Percentiles rank a stretch among this genome's conserved stretches.
These are phyloP conservation scores for Venusia cambrica DNA, from an alignment of 2,888 invertebrate species.

Conservation along the genomic window DNA sequence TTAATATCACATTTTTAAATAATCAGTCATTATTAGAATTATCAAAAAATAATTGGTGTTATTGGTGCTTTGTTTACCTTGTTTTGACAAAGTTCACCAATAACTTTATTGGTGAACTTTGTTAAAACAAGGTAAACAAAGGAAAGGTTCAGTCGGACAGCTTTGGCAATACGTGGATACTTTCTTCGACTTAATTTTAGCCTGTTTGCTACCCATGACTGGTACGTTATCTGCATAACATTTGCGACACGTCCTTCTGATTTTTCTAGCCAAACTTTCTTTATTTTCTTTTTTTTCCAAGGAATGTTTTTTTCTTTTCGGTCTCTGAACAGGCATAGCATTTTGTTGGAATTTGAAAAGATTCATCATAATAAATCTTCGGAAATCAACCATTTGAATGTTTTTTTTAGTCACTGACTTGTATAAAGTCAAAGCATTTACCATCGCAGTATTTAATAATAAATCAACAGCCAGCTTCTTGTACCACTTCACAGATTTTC, in stretches of 20 bases:
- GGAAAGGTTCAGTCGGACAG: slow-evolving; percentile 29
- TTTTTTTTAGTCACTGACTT: slow-evolving; percentile 25
- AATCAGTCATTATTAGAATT: too few relatives aligned
- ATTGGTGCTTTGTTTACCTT: too few relatives aligned
- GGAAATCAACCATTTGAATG: slow-evolving; percentile 19
- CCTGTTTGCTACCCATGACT: slow-evolving; percentile 16
- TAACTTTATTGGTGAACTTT: slow-evolving; percentile 4
- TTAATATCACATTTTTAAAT: too few relatives aligned
- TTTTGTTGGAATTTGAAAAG: slow-evolving; percentile 14
- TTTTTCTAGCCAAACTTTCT: slow-evolving; percentile 19
- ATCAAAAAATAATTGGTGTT: too few relatives aligned
- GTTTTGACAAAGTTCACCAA: slow-evolving; percentile 2
- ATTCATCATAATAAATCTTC: slow-evolving; percentile 20
- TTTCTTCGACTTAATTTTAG: slow-evolving; percentile 27
- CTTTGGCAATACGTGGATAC: slow-evolving; percentile 27
- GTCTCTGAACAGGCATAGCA: slow-evolving; percentile 8
- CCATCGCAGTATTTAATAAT: slow-evolving; percentile 38
- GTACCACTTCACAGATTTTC: too few relatives aligned
- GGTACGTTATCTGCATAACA: slow-evolving; percentile 22
- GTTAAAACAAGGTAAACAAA: slow-evolving; percentile 29
- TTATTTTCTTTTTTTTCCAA: slow-evolving; percentile 23
- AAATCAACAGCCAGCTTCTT: slow-evolving; percentile 43
- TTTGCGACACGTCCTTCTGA: slow-evolving; percentile 19
- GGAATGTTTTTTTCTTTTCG: slow-evolving; percentile 24
- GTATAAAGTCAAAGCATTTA: slow-evolving; percentile 31